Evolutionary conservation across 2,797 vertebrate genomes (phyloP), one percentile per base, ranked within the genome.

Genomic region (Cetoscarus ocellatus): DNA sequence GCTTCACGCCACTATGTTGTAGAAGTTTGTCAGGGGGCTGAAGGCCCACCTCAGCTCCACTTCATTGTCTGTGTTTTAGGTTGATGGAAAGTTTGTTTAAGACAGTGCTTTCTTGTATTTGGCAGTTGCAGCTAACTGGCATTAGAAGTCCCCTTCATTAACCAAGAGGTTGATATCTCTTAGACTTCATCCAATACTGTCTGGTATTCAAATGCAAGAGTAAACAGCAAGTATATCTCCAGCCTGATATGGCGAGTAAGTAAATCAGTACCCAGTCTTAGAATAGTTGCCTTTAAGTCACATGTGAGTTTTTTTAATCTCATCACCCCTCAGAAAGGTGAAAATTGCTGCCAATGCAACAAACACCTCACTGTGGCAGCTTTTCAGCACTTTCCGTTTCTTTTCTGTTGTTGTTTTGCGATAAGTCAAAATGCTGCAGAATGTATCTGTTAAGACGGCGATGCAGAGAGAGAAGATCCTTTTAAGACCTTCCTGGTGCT

Each of bases 281-380:
- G 57, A 15, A 10, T 17, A 62, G 61, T 70, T 13, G 69, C 63
- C 82, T 80, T 78, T 61, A 71, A 47, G 18, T 67, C 44, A 58
- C 56, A 76, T 72, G 73, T 52, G 43, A 53, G 72, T 73, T 67
- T 49, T 79, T 84, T 82, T 73, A 73, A 75, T 76, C 73, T 70
- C 69, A 17, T n/a, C 45, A 86, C 13, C 84, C 86, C 75, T 79
- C 64, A 62, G 82, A 77, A 72, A 79, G 67, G 78, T 77, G 82
- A 88, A 84, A 82, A 89, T 84, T 82, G 85, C 77, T 48, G 45
- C 9, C 11, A 83, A 84, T 79, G 68, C 80, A 73, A 88, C 80
- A 48, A 84, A 82, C 88, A 75, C 61, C 83, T 78, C 86, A 75
- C 88, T 88, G 82, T 75, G 76, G 86, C 71, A 88, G 69, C 81